Percentiles rank a stretch among this genome's conserved stretches.
Conservation (phyloP, 1,140 invertebrate genomes). For the Aplysia californica region DNA sequence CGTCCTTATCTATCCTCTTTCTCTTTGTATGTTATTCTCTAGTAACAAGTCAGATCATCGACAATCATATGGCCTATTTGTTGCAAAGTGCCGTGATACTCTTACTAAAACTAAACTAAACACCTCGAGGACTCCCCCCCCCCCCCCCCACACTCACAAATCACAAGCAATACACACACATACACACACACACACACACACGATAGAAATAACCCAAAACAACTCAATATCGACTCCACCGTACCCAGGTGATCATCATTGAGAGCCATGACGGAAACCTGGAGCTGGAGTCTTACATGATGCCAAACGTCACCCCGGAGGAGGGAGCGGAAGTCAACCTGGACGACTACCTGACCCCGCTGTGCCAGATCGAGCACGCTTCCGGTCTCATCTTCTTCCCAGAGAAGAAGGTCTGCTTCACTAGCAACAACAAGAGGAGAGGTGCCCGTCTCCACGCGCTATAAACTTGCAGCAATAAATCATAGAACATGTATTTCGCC, state of each 20-base stretch:
- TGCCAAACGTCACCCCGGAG: conserved; percentile 80
- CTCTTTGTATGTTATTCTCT: no score
- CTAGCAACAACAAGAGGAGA: conserved; percentile 31
- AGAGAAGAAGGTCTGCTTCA: conserved; percentile 31
- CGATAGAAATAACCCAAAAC: no score
- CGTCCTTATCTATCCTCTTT: no score
- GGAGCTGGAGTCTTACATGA: conserved; percentile 93
- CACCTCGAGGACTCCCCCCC: no score
- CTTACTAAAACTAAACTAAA: no score
- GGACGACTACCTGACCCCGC: conserved; percentile 24
- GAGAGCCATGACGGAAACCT: conserved; percentile 69
- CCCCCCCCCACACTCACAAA: no score
- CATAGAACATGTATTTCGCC: neutral
- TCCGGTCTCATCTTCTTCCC: conserved; percentile 30
- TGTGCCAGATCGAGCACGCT: conserved; percentile 26
- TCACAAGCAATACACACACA: no score
- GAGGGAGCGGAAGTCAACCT: conserved; percentile 14
- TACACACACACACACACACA: no score
- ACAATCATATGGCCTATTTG: no score
- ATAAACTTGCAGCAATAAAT: neutral
- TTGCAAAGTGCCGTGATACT: no score
- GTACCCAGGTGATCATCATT: conserved; percentile 73
- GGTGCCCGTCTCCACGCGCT: conserved; percentile 16
- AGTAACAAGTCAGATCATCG: no score
- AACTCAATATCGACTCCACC: no score